phyloP scores from a whole-genome alignment of 2,797 vertebrate species.

The Phrynocephalus guinanensis region DNA sequence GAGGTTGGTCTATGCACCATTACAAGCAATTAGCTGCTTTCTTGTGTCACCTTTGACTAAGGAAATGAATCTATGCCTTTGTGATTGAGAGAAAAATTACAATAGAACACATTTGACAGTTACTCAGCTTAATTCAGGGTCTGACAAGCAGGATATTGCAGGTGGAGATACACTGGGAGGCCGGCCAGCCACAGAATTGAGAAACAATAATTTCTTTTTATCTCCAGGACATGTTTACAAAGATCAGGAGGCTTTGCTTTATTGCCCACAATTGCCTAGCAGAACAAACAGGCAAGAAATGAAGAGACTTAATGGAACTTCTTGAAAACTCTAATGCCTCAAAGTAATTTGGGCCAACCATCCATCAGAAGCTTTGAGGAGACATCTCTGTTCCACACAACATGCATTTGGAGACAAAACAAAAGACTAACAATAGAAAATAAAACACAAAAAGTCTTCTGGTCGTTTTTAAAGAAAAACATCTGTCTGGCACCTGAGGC shows the following conservation, averaged over 20 bases:
- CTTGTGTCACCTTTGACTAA: too few species aligned
- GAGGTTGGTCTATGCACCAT: too few species aligned
- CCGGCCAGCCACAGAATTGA: fast-evolving
- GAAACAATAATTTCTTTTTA: slow-evolving; percentile 4
- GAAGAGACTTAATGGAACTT: slow-evolving; percentile 1
- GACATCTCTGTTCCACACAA: not conserved
- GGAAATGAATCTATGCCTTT: too few species aligned
- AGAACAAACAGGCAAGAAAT: not conserved
- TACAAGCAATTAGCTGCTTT: too few species aligned
- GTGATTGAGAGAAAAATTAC: too few species aligned
- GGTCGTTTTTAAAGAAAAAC: not conserved
- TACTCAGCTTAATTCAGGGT: not conserved
- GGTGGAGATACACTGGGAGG: not conserved
- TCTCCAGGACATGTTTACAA: fast-evolving
- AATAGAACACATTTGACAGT: not conserved
- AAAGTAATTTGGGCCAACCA: not conserved
- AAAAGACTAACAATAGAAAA: not conserved
- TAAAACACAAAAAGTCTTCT: fast-evolving
- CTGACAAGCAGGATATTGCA: slow-evolving; percentile 23
- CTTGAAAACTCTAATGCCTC: slow-evolving; percentile 26
- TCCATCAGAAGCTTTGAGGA: fast-evolving
- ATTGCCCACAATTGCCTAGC: not conserved
- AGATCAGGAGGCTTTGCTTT: not conserved
- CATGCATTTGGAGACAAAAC: fast-evolving
- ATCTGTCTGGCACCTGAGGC: not conserved